These are phyloP conservation scores for Eonycteris spelaea DNA, from an alignment of 2,113 vertebrate species.

Conservation along the genomic window DNA sequence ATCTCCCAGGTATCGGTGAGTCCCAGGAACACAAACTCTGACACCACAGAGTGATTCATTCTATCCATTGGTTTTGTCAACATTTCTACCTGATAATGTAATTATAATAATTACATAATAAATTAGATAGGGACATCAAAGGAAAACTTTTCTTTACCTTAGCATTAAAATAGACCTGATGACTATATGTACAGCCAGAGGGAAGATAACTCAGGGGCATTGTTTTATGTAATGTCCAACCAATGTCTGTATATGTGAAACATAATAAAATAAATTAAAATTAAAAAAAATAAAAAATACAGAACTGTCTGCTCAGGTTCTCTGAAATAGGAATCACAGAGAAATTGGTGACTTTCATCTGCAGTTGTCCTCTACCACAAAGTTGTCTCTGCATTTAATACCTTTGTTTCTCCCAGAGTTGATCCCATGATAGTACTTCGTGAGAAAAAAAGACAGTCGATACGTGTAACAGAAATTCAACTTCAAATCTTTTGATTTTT, in stretches of 20 bases:
- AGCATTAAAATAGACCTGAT: background rate
- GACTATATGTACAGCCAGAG: too few relatives aligned
- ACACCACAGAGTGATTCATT: constrained; percentile 32
- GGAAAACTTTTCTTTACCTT: background rate
- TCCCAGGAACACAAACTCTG: constrained; percentile 64
- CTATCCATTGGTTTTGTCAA: background rate
- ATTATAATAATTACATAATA: background rate
- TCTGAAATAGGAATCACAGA: background rate
- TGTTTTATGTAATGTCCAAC: too few relatives aligned
- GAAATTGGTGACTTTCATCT: background rate
- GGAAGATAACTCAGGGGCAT: too few relatives aligned
- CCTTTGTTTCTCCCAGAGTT: background rate
- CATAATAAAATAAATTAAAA: too few relatives aligned
- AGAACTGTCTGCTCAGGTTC: background rate
- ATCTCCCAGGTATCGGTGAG: constrained; percentile 33
- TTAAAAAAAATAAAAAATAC: too few relatives aligned
- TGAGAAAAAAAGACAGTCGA: background rate
- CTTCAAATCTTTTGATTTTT: background rate
- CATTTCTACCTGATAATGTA: background rate
- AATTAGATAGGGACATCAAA: background rate
- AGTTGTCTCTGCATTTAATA: background rate
- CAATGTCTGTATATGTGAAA: too few relatives aligned
- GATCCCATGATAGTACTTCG: background rate
- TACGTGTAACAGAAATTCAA: background rate
- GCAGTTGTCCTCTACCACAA: background rate